phyloP scores from a whole-genome alignment of 2,888 invertebrate genomes.

The Amphipoea lucens region DNA sequence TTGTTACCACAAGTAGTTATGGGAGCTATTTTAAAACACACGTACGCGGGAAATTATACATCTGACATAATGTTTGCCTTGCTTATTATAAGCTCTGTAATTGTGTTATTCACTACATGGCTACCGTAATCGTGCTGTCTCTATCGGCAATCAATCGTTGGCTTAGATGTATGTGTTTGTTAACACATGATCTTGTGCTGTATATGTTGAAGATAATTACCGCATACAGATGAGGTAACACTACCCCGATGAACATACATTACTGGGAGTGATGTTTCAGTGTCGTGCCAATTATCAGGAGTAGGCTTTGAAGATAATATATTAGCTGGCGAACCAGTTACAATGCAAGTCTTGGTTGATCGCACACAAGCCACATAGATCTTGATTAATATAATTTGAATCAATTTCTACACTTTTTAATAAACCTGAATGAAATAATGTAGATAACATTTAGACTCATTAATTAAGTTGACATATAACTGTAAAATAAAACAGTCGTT shows the following conservation, averaged over 20 bases:
- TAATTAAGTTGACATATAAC: background rate
- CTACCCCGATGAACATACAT: slow-evolving; percentile 27
- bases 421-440: background rate
- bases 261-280: slow-evolving; percentile 14
- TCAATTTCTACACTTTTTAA: background rate
- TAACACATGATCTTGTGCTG: slow-evolving; percentile 37
- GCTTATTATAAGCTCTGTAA: slow-evolving; percentile 33
- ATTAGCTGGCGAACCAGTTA: background rate
- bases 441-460: background rate
- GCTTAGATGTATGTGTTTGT: slow-evolving; percentile 44
- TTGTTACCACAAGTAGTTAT: background rate
- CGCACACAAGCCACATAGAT: background rate
- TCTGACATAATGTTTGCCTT: slow-evolving; percentile 2
- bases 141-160: slow-evolving; percentile 50
- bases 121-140: slow-evolving; percentile 45
- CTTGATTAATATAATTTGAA: background rate
- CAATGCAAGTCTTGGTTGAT: background rate
- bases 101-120: slow-evolving; percentile 22
- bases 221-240: slow-evolving; percentile 51
- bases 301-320: slow-evolving; percentile 11
- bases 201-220: slow-evolving; percentile 49
- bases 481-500: background rate
- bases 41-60: background rate
- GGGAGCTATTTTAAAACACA: background rate
- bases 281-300: slow-evolving; percentile 13